Base-by-base conservation (phyloP, 1,140 invertebrate species). In the Druon quercuslanigerum region DNA sequence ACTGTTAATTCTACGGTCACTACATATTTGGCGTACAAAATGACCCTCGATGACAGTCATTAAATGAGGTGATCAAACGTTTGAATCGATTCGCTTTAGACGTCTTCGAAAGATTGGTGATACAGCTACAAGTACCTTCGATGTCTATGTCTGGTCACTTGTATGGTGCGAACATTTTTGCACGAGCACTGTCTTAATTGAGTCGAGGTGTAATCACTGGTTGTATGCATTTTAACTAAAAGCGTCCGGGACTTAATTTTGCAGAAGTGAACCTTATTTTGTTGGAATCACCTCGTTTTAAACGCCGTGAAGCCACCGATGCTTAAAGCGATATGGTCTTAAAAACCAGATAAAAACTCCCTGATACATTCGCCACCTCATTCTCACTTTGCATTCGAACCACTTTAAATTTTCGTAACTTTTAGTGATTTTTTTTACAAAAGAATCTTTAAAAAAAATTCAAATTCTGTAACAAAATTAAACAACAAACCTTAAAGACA, bases 121-220 rank as follows among this genome's bases (percentile, higher is more conserved):
- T 33, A 33, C 25, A 33, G 5, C 25, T 33, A 33, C 25, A 33
- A 0, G 25, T 33, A 3, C 25, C 25, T 33, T 33, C 25, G 25
- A 33, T 33, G 25, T 3, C 25, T 33, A 33, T 33, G 20, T 25
- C 20, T 25, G 5, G 25, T 33, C 25, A 33, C 25, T 2, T 33
- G 25, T 33, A 33, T 46, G 40, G 25, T 40, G 14, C 12, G 6
- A 16, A 66, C 60, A 66, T 66, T 66, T 40, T 66, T 66, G 16
- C 60, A 66, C 60, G 60, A 66, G 11, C n/a, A 40, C 25, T 66
- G 60, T 66, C 60, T 66, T 66, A 66, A 66, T 66, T 66, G 46
- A 40, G 60, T 40, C 60, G 11, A 8, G 33, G 33, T 40, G 14
- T 66, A 40, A 40, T 40, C 60, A 33, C 4, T 16, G 20, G 60